phyloP scores from a whole-genome alignment of 2,113 vertebrate genomes.

The Aegithalos caudatus region DNA sequence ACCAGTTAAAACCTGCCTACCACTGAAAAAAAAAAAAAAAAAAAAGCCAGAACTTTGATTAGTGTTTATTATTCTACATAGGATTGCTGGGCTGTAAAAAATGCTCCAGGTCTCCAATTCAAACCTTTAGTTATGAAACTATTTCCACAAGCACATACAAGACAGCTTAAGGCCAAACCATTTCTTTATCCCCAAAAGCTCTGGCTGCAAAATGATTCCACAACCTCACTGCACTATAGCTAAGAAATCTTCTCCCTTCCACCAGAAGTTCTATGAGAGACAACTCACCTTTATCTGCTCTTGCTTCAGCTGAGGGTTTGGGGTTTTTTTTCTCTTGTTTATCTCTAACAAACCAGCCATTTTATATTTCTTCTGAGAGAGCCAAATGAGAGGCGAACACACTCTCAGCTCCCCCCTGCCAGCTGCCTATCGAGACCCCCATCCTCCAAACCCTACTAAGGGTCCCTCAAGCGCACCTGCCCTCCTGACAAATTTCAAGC shows the following conservation, averaged over 20 bases:
- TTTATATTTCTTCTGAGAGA: background rate
- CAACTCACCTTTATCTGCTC: background rate
- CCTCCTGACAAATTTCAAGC: background rate
- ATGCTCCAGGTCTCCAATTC: background rate
- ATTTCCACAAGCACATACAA: background rate
- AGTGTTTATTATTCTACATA: background rate
- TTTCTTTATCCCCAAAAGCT: background rate
- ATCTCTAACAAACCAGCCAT: background rate
- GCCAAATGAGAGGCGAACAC: background rate
- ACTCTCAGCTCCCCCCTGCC: accelerated
- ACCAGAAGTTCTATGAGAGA: no score
- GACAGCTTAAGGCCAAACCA: background rate
- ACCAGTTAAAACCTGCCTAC: background rate
- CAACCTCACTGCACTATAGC: accelerated
- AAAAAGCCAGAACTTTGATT: accelerated
- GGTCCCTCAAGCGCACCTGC: accelerated
- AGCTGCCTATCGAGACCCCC: accelerated
- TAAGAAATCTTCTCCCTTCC: background rate
- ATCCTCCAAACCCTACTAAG: background rate
- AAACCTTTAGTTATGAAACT: background rate
- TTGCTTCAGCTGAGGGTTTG: accelerated
- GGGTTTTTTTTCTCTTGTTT: accelerated
- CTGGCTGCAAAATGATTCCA: background rate
- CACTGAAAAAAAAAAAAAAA: background rate
- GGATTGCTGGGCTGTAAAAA: background rate